These are phyloP conservation scores for Cynodonichthys magdalenae DNA, from an alignment of 2,797 vertebrate genomes.

Conservation along the genomic window DNA sequence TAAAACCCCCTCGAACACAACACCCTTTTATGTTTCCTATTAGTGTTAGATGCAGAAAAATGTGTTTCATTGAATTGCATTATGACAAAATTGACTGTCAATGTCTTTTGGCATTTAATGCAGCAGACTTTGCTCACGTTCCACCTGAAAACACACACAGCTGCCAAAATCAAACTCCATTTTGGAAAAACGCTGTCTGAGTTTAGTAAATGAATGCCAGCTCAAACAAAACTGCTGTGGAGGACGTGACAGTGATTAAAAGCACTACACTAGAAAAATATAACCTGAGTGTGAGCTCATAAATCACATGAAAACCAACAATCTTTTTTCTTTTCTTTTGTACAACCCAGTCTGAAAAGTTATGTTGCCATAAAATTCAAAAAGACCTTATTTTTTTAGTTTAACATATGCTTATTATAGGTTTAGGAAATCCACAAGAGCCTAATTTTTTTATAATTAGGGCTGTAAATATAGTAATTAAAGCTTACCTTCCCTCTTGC, in stretches of 20 bases:
- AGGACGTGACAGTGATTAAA: constrained; percentile 68
- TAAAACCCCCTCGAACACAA: not conserved
- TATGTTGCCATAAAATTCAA: too few species aligned
- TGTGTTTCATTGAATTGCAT: constrained; percentile 8
- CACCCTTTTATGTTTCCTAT: not conserved
- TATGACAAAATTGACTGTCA: not conserved
- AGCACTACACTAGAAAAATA: constrained; percentile 33
- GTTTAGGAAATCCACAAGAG: too few species aligned
- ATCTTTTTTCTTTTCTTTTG: constrained; percentile 4
- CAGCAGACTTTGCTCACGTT: constrained; percentile 40
- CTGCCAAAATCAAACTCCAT: constrained; percentile 37
- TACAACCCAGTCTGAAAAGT: too few species aligned
- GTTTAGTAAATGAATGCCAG: constrained; percentile 36
- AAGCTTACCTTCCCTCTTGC: constrained; percentile 84
- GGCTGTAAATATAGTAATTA: constrained; percentile 7
- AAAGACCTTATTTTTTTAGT: too few species aligned
- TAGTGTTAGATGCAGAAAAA: constrained; percentile 6
- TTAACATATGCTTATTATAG: too few species aligned
- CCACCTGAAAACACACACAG: constrained; percentile 41
- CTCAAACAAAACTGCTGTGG: constrained; percentile 39
- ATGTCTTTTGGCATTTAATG: constrained; percentile 25
- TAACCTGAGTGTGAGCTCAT: constrained; percentile 50
- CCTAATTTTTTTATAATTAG: too few species aligned
- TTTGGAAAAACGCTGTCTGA: constrained; percentile 39
- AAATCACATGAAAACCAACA: constrained; percentile 55